Conservation (phyloP, 2,113 vertebrate genomes). For the Eulemur macaco region DNA sequence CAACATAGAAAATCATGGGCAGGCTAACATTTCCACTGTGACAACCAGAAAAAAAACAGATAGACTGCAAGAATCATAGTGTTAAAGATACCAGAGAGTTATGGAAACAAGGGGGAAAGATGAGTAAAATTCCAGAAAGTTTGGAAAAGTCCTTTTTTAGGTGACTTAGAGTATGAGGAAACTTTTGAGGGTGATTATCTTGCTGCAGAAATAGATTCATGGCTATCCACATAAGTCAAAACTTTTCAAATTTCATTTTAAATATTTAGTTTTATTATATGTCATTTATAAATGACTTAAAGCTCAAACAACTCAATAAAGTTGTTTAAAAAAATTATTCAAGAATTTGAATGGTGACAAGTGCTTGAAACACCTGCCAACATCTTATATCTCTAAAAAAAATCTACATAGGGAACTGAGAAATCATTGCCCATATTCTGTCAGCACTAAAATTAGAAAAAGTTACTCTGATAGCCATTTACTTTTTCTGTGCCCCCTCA, state of each 20-base stretch:
- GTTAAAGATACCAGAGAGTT: background rate
- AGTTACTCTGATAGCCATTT: background rate
- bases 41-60: background rate
- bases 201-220: background rate
- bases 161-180: too few species aligned
- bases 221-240: background rate
- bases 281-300: background rate
- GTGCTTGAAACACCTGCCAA: background rate
- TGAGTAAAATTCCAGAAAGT: background rate
- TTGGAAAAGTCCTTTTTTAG: background rate
- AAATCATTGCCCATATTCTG: background rate
- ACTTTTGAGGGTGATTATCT: background rate
- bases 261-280: background rate
- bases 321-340: background rate
- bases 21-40: background rate
- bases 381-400: background rate
- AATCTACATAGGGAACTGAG: background rate
- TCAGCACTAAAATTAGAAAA: background rate
- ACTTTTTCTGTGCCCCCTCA: background rate
- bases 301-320: conserved; percentile 1
- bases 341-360: conserved; percentile 11
- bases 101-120: background rate
- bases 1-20: background rate
- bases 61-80: background rate
- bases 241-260: background rate